Evolutionary conservation across 2,113 vertebrate species (phyloP).

Genomic region (Lycaon pictus): DNA sequence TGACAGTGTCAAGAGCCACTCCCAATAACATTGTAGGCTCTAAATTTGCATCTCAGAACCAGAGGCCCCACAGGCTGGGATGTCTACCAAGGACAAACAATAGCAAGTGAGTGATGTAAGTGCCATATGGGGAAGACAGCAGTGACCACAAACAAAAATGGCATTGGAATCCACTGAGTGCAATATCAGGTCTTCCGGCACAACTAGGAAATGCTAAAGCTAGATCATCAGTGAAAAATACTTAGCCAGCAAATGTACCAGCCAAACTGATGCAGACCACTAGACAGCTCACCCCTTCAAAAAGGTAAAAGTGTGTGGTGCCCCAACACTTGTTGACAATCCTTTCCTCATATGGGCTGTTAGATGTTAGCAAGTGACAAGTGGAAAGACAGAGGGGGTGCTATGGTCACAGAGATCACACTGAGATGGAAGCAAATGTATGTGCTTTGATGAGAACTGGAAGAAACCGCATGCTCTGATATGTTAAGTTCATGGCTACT

Average conservation of each 20-base stretch:
- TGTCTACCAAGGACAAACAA: background rate
- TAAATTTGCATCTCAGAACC: background rate
- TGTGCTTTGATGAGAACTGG: background rate
- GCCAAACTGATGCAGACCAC: background rate
- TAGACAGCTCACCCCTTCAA: background rate
- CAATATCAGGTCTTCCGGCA: background rate
- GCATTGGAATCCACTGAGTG: background rate
- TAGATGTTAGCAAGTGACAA: background rate
- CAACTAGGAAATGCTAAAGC: background rate
- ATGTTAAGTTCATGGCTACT: background rate
- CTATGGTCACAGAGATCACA: no score
- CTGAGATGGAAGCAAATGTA: background rate
- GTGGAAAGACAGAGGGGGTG: background rate
- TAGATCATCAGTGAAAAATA: background rate
- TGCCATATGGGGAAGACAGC: rapidly evolving
- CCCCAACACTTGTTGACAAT: background rate
- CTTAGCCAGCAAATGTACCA: background rate
- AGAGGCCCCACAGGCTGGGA: background rate
- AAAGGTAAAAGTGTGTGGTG: background rate
- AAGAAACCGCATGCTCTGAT: background rate
- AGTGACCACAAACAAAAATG: background rate
- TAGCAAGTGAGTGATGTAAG: background rate
- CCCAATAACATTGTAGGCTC: background rate
- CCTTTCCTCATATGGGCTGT: background rate
- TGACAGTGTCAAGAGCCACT: background rate